Conservation (phyloP, 2,797 vertebrate genomes). For the Rhinogobio ventralis region DNA sequence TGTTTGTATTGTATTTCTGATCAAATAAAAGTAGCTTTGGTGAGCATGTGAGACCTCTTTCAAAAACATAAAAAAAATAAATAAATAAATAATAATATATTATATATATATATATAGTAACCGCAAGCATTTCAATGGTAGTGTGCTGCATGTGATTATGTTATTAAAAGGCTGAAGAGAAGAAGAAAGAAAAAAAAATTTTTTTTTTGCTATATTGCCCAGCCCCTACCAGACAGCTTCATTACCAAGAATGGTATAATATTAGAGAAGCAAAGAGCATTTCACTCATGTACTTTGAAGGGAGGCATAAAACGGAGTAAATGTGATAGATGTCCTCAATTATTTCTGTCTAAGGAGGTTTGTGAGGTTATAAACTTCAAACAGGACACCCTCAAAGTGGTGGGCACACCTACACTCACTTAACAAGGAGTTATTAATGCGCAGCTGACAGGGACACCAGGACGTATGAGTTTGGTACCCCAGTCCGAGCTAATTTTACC, state of each 20-base stretch:
- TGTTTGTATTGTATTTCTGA: background rate
- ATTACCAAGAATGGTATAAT: slow-evolving; percentile 15
- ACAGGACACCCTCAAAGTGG: slow-evolving; percentile 15
- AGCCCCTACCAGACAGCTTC: background rate
- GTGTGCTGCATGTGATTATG: background rate
- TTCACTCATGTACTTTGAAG: slow-evolving; percentile 30
- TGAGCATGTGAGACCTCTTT: background rate
- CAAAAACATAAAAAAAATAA: too few relatives aligned
- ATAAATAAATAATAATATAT: too few relatives aligned
- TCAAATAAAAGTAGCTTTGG: background rate
- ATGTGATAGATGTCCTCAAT: slow-evolving; percentile 2
- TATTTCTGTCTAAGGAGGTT: slow-evolving; percentile 14
- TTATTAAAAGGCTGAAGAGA: background rate
- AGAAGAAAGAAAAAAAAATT: background rate
- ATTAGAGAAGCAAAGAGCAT: slow-evolving; percentile 16
- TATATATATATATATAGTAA: background rate
- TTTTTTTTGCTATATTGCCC: background rate
- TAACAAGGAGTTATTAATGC: slow-evolving; percentile 58
- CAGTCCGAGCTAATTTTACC: slow-evolving; percentile 51
- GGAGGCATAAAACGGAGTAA: slow-evolving; percentile 19
- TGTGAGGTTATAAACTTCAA: slow-evolving; percentile 36
- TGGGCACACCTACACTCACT: slow-evolving; percentile 43
- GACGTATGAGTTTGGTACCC: slow-evolving; percentile 54
- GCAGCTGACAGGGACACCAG: slow-evolving; percentile 43
- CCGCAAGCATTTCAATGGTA: background rate